Base-by-base conservation (phyloP, 1,140 invertebrate species). In the Drosophila rhopaloa region DNA sequence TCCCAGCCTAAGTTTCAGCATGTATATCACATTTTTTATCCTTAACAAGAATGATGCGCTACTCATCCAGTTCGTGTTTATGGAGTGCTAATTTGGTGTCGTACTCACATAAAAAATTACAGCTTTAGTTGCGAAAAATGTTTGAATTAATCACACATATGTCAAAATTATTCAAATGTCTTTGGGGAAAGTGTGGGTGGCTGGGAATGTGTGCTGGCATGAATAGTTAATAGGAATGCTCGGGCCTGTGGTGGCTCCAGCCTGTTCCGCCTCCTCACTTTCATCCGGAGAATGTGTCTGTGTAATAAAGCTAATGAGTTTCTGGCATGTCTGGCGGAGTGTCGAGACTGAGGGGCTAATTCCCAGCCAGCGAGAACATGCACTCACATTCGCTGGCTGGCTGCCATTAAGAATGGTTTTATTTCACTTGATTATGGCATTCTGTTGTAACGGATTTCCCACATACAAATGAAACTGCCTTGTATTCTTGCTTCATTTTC, bases 71-170 rank as follows among this genome's bases (percentile, higher is more conserved):
- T 43, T 38, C 37, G 44, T 57, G 71, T 73, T 79, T 79, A 88
- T 84, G 68, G 56, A 78, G 80, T 88, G 84, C 62, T 84, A 89
- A 88, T 84, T 77, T 70, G 68, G 50, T 67, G 63, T 76, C 70
- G 53, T 48, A 68, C 58, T 44, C 57, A 50, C 58, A 76, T 83
- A 73, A 82, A 71, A 86, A 89, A 88, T 67, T 27, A 61, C 68
- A 58, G 76, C 57, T 62, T 56, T 65, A 81, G 75, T 72, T 86
- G 65, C 50, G 59, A 76, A 76, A 76, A 86, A 88, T 89, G 76
- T 55, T 83, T 89, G 83, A 83, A 83, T 70, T 89, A 89, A 89
- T 89, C 84, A 80, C 84, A 77, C 77, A 89, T 81, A 84, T 88
- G 84, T 80, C 80, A 83, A 88, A 88, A 83, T 89, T 88, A 88